Base-by-base conservation (phyloP, 2,113 vertebrate species). In the Egretta garzetta region DNA sequence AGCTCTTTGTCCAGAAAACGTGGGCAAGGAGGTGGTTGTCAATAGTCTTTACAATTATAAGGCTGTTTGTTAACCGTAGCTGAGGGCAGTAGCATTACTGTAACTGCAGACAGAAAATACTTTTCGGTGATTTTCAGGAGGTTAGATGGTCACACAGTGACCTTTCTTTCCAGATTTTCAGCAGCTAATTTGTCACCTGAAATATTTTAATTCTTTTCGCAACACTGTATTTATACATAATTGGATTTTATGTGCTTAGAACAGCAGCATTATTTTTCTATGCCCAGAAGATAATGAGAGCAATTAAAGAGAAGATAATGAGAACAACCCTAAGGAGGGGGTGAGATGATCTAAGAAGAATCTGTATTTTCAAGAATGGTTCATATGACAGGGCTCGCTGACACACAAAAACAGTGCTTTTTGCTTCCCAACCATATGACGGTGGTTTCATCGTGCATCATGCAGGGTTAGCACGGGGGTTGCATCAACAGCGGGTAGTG, bases 161-260 rank as follows among this genome's bases (percentile, higher is more conserved):
- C 92, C 80, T 93, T 94, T 93, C 86, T 94, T 96, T 96, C 77
- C 83, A 76, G 83, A 86, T 96, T 97, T 88, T 80, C 88, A 95
- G 83, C 52, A 49, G 56, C 80, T 71, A 45, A 53, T 90, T 80
- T 91, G 53, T 83, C 74, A 68, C 27, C 45, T 20, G 23, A 94
- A 88, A 72, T 60, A 60, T 72, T 90, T 52, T 26, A 49, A 67
- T 62, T 88, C 13, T 94, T 94, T 91, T 80, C 26, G 55, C 47
- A 74, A 27, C 18, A 10, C 20, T 55, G 21, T 59, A 23, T 77
- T 84, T 92, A 58, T 39, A 52, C 12, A 19, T 85, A 82, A 85
- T 74, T 73, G 14, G 21, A 60, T 87, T 67, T 93, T 72, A 76
- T 32, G 43, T 58, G 33, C 74, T 87, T 67, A 49, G 56, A 89